A percentile compares a stretch with the other conserved stretches of the same genome.
These are phyloP conservation scores for Megaustenia siamemsis DNA, from an alignment of 2,888 invertebrate species.

Conservation along the genomic window DNA sequence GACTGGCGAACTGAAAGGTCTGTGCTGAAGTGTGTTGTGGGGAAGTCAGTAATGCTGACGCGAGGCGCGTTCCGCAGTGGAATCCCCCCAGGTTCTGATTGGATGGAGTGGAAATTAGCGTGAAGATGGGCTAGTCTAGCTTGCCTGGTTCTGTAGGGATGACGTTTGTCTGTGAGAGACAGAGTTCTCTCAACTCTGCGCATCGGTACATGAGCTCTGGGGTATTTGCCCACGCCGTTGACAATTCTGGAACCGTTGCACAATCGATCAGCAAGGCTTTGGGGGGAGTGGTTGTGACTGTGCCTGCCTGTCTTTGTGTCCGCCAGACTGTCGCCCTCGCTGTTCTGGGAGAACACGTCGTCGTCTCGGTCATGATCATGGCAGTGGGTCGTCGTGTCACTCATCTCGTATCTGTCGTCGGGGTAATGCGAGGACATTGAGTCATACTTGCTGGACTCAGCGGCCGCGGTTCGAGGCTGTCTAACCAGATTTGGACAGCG, in stretches of 20 bases:
- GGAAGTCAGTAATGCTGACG: conserved; percentile 43
- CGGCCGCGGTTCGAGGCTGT: conserved; percentile 57
- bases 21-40: neutral
- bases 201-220: conserved; percentile 11
- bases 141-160: conserved; percentile 48
- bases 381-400: conserved; percentile 72
- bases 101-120: conserved; percentile 56
- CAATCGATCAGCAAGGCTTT: conserved; percentile 51
- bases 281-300: conserved; percentile 50
- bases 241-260: conserved; percentile 47
- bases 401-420: conserved; percentile 72
- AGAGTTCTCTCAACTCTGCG: conserved; percentile 53
- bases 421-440: conserved; percentile 73
- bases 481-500: conserved; percentile 66
- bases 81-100: conserved; percentile 54
- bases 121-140: conserved; percentile 54
- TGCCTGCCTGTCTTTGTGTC: conserved; percentile 37
- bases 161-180: conserved; percentile 50
- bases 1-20: conserved; percentile 19
- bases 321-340: conserved; percentile 46
- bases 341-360: conserved; percentile 57
- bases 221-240: conserved; percentile 23
- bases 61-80: conserved; percentile 28
- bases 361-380: conserved; percentile 62
- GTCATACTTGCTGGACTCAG: conserved; percentile 69